These are phyloP conservation scores for Echinops telfairi DNA, from an alignment of 2,113 vertebrate species.

Conservation along the genomic window DNA sequence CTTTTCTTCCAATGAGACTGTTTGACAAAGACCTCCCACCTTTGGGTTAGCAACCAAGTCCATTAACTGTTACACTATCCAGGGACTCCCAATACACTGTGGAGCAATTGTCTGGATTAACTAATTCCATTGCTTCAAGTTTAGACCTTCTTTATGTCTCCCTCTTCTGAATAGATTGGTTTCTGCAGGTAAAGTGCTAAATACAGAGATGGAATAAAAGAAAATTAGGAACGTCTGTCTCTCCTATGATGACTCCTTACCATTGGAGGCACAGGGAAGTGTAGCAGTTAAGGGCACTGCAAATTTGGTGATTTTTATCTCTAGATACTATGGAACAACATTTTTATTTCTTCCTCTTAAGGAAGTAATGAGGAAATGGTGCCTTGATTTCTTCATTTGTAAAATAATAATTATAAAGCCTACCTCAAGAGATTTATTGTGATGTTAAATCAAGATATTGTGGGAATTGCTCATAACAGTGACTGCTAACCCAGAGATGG, in stretches of 20 bases:
- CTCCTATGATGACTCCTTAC: background rate
- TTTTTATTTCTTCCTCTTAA: background rate
- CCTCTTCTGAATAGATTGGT: background rate
- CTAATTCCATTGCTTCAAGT: background rate
- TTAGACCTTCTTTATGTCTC: background rate
- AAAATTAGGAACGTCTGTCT: background rate
- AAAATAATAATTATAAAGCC: conserved; percentile 12
- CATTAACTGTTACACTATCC: background rate
- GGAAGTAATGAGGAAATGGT: background rate
- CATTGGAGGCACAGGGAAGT: background rate
- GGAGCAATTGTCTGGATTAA: background rate
- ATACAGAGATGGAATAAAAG: background rate
- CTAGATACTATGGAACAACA: background rate
- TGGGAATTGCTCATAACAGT: background rate
- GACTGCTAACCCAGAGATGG: background rate
- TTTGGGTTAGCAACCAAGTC: background rate
- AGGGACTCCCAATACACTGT: background rate
- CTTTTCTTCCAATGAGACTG: too few species aligned
- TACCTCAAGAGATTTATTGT: background rate
- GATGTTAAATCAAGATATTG: background rate
- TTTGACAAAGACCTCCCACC: background rate
- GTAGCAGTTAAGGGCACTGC: background rate
- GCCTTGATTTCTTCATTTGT: background rate
- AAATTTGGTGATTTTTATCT: background rate
- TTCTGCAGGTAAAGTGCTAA: background rate